Conservation (phyloP, 2,888 invertebrate genomes). For the Lathronympha strigana region DNA sequence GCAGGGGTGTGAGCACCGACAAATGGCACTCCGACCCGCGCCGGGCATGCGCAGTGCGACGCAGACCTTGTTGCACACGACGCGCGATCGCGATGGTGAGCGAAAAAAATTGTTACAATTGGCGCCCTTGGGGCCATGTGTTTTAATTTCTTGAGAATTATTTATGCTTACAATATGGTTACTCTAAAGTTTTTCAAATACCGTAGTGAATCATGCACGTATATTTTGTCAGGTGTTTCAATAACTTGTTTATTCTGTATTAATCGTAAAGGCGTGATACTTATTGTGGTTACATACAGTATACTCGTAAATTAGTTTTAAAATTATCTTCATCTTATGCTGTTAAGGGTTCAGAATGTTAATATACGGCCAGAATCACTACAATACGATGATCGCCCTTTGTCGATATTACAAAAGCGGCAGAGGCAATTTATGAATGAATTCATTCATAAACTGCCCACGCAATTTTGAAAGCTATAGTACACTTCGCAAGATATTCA, state of each 20-base stretch:
- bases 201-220: not conserved
- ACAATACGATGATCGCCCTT: not conserved
- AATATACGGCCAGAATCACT: not conserved
- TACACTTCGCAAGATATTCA: too few species aligned
- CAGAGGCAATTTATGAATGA: not conserved
- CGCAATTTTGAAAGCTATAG: too few species aligned
- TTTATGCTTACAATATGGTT: not conserved
- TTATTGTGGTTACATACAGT: too few species aligned
- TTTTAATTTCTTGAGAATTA: not conserved
- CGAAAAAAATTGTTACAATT: conserved; percentile 11
- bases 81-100: conserved; percentile 5
- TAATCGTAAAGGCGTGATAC: too few species aligned
- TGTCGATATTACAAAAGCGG: not conserved
- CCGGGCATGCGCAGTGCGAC: conserved; percentile 51
- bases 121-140: conserved; percentile 32
- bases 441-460: too few species aligned
- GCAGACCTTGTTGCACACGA: conserved; percentile 19
- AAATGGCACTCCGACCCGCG: conserved; percentile 45
- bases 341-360: too few species aligned
- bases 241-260: not conserved
- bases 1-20: conserved; percentile 30
- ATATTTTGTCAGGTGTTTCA: not conserved
- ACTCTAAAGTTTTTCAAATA: not conserved
- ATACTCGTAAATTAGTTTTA: too few species aligned
- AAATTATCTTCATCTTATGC: too few species aligned